These are phyloP conservation scores for Styela plicata DNA, from an alignment of 23 tunicate species.

Conservation along the genomic window DNA sequence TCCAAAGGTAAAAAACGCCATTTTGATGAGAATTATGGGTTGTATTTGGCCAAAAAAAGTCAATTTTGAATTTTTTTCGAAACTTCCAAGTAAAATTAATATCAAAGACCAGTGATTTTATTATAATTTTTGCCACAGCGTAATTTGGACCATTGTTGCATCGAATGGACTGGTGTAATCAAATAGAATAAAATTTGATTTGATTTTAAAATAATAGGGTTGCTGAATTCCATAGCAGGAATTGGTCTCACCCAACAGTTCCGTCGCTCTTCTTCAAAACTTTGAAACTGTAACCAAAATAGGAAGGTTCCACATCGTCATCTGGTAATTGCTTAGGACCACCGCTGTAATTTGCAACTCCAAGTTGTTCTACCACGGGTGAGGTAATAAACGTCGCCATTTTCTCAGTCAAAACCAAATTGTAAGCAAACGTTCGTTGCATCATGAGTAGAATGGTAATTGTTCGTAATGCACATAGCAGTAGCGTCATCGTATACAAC, in stretches of 20 bases:
- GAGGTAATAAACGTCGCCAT: background rate
- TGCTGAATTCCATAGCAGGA: too few species aligned
- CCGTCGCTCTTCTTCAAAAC: background rate
- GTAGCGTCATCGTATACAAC: background rate
- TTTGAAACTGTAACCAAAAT: slow-evolving; percentile 1
- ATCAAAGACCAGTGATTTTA: too few species aligned
- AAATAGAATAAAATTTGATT: too few species aligned
- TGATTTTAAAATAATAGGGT: too few species aligned
- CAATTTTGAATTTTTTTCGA: too few species aligned
- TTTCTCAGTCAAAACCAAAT: slow-evolving; percentile 5
- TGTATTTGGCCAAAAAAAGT: too few species aligned
- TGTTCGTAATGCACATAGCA: background rate
- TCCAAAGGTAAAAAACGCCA: too few species aligned
- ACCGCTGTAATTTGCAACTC: background rate
- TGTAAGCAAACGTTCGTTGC: background rate
- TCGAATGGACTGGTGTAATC: too few species aligned
- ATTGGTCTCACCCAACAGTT: background rate
- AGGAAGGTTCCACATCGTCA: background rate
- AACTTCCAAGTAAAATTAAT: too few species aligned
- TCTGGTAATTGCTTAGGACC: background rate
- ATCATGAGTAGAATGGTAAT: background rate
- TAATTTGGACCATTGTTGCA: too few species aligned
- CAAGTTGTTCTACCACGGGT: slow-evolving; percentile 7
- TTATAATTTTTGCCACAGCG: too few species aligned
- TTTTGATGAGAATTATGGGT: too few species aligned